Evolutionary conservation across 2,888 invertebrate genomes (phyloP).

Genomic region (Entomobrya proxima): DNA sequence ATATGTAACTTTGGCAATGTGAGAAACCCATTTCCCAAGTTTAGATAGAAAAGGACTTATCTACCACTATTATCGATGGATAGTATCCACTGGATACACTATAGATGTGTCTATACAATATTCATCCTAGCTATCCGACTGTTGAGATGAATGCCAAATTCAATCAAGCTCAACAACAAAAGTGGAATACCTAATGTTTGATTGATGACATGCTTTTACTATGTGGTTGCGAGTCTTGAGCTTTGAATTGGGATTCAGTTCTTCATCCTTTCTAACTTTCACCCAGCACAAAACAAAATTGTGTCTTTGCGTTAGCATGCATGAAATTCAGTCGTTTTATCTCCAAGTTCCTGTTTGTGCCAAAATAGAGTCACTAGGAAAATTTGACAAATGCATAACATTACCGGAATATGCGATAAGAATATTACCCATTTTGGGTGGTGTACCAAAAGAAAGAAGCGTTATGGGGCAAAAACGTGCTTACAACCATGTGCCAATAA

Average conservation of each 20-base stretch:
- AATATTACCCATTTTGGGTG: neutral
- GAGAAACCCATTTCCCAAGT: too few relatives aligned
- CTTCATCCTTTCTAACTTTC: neutral
- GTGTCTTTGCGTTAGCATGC: neutral
- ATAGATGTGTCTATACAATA: neutral
- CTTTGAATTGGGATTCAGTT: slow-evolving; percentile 3
- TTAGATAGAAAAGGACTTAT: too few relatives aligned
- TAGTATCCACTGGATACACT: neutral
- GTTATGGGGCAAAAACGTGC: neutral
- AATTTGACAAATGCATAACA: slow-evolving; percentile 42
- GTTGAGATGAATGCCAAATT: slow-evolving; percentile 17
- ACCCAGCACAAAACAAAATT: neutral
- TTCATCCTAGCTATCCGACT: neutral
- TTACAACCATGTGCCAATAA: neutral
- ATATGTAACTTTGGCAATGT: too few relatives aligned
- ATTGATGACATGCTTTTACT: slow-evolving; percentile 44
- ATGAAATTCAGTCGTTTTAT: neutral
- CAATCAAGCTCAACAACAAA: slow-evolving; percentile 10
- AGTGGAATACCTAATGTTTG: slow-evolving; percentile 34
- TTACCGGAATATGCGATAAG: slow-evolving; percentile 37
- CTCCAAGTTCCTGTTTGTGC: neutral
- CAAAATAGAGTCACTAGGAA: slow-evolving; percentile 1
- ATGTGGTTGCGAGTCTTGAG: neutral
- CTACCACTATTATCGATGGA: neutral
- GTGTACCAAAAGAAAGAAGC: too few relatives aligned